Percentiles rank a stretch among this genome's conserved stretches.
phyloP scores from a whole-genome alignment of 1,140 invertebrate genomes.

The Neuroterus valhalla region DNA sequence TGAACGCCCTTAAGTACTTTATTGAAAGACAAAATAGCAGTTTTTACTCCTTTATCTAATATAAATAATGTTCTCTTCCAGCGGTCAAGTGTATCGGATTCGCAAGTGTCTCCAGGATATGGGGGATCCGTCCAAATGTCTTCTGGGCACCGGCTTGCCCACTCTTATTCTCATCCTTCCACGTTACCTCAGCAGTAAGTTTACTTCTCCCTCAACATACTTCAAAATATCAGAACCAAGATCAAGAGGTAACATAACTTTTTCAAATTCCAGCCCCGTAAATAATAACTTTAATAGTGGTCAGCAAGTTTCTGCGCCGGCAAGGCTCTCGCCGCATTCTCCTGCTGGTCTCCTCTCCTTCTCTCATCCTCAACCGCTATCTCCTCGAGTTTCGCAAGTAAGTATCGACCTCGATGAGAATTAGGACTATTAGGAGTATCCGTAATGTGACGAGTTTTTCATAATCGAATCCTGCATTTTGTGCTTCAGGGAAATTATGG shows the following conservation, averaged over 20 bases:
- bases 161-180: conserved; percentile 71
- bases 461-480: conserved; percentile 32
- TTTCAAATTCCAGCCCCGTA: conserved; percentile 62
- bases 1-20: too few species aligned
- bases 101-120: conserved; percentile 83
- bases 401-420: conserved; percentile 41
- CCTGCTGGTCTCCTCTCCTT: conserved; percentile 69
- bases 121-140: conserved; percentile 74
- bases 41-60: too few species aligned
- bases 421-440: neutral
- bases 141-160: conserved; percentile 71
- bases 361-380: conserved; percentile 71
- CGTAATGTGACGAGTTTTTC: conserved; percentile 31
- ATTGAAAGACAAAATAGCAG: too few species aligned
- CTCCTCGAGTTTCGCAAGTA: conserved; percentile 71
- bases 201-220: conserved; percentile 31
- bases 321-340: conserved; percentile 72
- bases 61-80: conserved; percentile 59
- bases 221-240: too few species aligned
- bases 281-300: conserved; percentile 72
- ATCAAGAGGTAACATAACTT: too few species aligned
- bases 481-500: conserved; percentile 67
- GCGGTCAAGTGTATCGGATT: conserved; percentile 82
- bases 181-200: conserved; percentile 72
- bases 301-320: conserved; percentile 69